phyloP scores from a whole-genome alignment of 2,113 vertebrate species.

The Oreochromis niloticus region DNA sequence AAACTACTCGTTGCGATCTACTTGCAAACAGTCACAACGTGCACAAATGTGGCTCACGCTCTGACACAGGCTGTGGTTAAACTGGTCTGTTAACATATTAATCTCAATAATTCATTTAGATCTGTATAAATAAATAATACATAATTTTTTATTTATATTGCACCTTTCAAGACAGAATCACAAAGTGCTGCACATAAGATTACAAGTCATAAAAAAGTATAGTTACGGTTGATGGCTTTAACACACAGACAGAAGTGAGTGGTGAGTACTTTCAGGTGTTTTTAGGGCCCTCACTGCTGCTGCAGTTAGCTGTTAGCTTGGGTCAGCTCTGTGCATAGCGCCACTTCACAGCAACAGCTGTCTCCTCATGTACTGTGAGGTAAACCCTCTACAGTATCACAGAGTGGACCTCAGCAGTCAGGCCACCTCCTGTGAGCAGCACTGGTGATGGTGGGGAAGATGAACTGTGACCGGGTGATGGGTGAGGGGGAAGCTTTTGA shows the following conservation, averaged over 20 bases:
- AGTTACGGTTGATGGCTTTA: rapidly evolving
- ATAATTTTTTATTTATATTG: too few relatives aligned
- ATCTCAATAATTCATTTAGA: neutral
- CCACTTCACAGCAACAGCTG: neutral
- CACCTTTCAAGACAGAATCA: too few relatives aligned
- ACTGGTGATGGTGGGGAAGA: neutral
- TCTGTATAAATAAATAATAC: neutral
- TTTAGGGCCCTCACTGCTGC: neutral
- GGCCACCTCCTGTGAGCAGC: neutral
- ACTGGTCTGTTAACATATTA: neutral
- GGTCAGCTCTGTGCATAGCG: neutral
- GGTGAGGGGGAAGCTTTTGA: neutral
- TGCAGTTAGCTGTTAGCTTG: neutral
- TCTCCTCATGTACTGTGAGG: neutral
- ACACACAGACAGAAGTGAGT: neutral
- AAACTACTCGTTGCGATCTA: neutral
- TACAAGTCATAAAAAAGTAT: too few relatives aligned
- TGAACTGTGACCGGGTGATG: neutral
- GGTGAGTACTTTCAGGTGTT: neutral
- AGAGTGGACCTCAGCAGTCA: neutral
- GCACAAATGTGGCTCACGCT: neutral
- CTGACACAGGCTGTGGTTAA: neutral
- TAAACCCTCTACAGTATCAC: neutral
- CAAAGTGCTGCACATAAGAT: too few relatives aligned
- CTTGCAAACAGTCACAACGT: neutral